phyloP scores from a whole-genome alignment of 2,888 invertebrate species.

The Elgonia sp. region DNA sequence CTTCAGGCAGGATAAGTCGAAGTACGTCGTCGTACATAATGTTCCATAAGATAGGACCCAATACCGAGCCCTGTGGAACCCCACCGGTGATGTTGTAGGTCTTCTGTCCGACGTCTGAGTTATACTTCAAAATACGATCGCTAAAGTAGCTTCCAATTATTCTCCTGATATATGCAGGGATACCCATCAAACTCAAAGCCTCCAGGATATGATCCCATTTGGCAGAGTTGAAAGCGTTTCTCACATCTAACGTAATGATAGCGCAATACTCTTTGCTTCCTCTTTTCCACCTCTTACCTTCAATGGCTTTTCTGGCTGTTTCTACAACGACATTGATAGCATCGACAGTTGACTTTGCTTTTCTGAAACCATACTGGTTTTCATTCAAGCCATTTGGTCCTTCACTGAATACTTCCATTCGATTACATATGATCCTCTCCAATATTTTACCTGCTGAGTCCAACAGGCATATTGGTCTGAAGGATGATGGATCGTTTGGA shows the following conservation, averaged over 20 bases:
- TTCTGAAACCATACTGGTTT: conserved; percentile 71
- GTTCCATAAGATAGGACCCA: background rate
- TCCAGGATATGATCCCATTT: background rate
- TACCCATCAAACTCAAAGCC: background rate
- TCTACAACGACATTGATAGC: conserved; percentile 58
- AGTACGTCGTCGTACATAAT: background rate
- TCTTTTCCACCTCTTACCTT: conserved; percentile 47
- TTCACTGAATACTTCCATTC: conserved; percentile 34
- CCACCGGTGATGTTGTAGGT: background rate
- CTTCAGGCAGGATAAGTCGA: too few relatives aligned
- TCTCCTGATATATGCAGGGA: background rate
- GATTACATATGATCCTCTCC: too few relatives aligned
- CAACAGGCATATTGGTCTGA: too few relatives aligned
- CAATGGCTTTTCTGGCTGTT: conserved; percentile 53
- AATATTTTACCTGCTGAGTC: too few relatives aligned
- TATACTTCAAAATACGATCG: too few relatives aligned
- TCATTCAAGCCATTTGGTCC: conserved; percentile 46
- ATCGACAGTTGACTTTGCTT: conserved; percentile 66
- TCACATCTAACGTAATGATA: conserved; percentile 2
- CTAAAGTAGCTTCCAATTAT: conserved; percentile 7
- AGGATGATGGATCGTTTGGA: too few relatives aligned
- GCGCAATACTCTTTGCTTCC: conserved; percentile 32
- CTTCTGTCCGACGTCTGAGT: background rate
- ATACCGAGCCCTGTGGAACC: background rate
- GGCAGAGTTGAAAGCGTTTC: conserved; percentile 10